Conservation (phyloP, 53 echinoderm and acorn worm genomes). For the Holothuria scabra region DNA sequence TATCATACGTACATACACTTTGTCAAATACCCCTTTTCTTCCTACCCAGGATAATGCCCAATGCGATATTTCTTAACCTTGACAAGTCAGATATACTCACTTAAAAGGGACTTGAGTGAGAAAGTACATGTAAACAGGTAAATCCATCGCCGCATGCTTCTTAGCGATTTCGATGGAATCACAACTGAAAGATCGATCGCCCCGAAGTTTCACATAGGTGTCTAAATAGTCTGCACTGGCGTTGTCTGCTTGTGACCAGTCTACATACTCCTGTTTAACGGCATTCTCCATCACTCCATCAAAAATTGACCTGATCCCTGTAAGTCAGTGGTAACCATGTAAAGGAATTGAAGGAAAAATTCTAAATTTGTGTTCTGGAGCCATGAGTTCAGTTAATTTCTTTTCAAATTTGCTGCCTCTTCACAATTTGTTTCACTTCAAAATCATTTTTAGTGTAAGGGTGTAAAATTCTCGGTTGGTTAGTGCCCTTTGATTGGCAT, state of each 20-base stretch:
- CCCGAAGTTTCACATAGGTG: conserved; percentile 27
- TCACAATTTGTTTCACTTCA: no score
- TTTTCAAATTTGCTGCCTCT: not conserved
- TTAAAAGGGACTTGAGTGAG: conserved; percentile 58
- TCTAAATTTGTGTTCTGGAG: not conserved
- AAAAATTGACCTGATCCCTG: conserved; percentile 1
- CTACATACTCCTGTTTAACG: conserved; percentile 40
- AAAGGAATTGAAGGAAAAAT: no score
- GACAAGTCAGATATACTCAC: conserved; percentile 10
- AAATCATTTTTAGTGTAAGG: no score
- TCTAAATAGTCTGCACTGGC: conserved; percentile 48
- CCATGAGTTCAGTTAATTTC: not conserved
- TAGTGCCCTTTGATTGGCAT: no score
- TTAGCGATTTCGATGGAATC: conserved; percentile 37
- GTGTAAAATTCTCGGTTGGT: no score
- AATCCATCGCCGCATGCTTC: conserved; percentile 22
- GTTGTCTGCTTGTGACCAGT: conserved; percentile 67
- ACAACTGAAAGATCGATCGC: conserved; percentile 47
- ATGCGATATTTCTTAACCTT: no score
- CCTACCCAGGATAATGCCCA: no score
- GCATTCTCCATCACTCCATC: not conserved
- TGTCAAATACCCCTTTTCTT: no score
- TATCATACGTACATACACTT: no score
- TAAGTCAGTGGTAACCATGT: conserved; percentile 4
- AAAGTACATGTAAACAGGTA: conserved; percentile 51